Evolutionary conservation across 2,888 invertebrate species (phyloP), one percentile per base, ranked within the genome.

Genomic region (Brenthis daphne): DNA sequence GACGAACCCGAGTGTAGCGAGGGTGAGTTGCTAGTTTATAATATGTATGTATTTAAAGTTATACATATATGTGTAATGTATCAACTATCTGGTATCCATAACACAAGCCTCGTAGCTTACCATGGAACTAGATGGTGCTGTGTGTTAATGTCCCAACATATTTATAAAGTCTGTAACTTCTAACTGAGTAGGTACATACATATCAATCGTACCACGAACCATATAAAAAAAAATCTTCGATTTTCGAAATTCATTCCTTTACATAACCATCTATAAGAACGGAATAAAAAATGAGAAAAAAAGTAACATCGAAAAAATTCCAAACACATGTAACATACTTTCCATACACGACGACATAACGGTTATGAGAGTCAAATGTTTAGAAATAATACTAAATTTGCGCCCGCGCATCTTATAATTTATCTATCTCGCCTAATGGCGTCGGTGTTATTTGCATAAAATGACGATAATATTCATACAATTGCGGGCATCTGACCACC

Each of bases 391-490:
- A 82, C 75, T 81, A 83, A 82, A 82, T 85, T 83, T 82, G 84
- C 85, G 86, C 85, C 83, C 82, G 85, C 87, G 85, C 86, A 83
- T 79, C 77, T 71, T 75, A 80, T 80, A 78, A 78, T 80, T 80
- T 80, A 84, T 78, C 75, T 74, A 72, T 74, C 68, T 68, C 73
- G 68, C 77, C 78, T 82, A 78, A 80, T 82, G 78, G 79, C 71
- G 85, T 85, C 82, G 84, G 79, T 80, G 74, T 73, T 73, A 90
- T 90, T 90, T 82, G 80, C 90, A 90, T 90, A 90, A 89, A 88
- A 88, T 80, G 79, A 83, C 84, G 77, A 90, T 89, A 87, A 89
- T 84, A 80, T 76, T 73, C 79, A 77, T 77, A 87, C 90, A 89
- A 89, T 89, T 89, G 87, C 85, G 79, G 80, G 77, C 80, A 80